Base-by-base conservation (phyloP, 2,797 vertebrate genomes). In the Pipistrellus nathusii region DNA sequence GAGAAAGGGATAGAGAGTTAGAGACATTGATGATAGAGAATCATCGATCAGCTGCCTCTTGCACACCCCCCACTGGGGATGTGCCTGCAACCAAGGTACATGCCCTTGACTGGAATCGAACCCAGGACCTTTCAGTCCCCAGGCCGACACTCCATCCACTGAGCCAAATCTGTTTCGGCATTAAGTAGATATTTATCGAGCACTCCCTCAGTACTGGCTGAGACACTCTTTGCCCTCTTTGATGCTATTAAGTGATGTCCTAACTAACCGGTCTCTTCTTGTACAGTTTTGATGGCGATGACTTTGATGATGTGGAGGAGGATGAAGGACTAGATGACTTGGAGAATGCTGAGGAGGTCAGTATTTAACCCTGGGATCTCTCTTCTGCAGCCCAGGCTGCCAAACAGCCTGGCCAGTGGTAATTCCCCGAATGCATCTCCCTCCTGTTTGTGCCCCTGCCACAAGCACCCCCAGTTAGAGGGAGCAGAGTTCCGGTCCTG, bases 251-350 rank as follows among this genome's bases (percentile, higher is more conserved):
- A 62, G 15, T 46, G 77, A 48, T 21, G 4, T 64, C 64, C 23
- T 83, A 18, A 87, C 59, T 62, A 10, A 62, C 71, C 18, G 35
- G 10, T 84, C 11, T 69, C 53, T 66, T 32, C 44, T 25, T 75
- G 8, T 35, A 2, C 76, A 99, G 99, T 93, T 99, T 99, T 62
- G 99, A 99, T 92, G 99, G 99, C 3, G 99, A 99, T 41, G 99
- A 99, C 96, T 99, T 99, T 59, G 99, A 99, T 62, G 99, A 99
- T 73, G 99, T 98, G 5, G 99, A 99, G 92, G 99, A 99, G 95
- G 99, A 99, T 57, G 99, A 99, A 57, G 99, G 99, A 3, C 98
- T 99, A 81, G 99, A 99, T 97, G 99, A 99, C 96, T 97, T 99
- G 97, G 99, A 99, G 97, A 99, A 99, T 55, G 98, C 88, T 0